Evolutionary conservation across 2,113 vertebrate genomes (phyloP).

Genomic region (Psittacus erithacus): DNA sequence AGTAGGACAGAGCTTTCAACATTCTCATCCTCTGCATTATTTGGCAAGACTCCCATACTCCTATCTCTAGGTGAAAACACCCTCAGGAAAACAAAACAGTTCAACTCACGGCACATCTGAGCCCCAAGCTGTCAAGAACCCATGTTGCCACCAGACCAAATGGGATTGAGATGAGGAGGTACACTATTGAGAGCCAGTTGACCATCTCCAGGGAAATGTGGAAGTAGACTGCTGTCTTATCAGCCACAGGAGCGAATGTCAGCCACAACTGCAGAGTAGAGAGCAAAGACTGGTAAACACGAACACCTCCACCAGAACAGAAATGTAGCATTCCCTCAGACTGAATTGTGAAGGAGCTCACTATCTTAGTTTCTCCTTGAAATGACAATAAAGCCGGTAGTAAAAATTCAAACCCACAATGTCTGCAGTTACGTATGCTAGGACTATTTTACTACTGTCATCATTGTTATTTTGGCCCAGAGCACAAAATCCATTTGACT

Average conservation of each 20-base stretch:
- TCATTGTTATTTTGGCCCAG: neutral
- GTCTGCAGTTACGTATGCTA: neutral
- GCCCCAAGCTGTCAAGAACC: slow-evolving; percentile 89
- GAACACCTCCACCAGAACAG: neutral
- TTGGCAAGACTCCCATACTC: neutral
- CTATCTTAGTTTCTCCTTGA: neutral
- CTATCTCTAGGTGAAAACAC: neutral
- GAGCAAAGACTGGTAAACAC: neutral
- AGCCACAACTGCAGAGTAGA: slow-evolving; percentile 85
- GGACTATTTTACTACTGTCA: neutral
- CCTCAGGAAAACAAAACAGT: neutral
- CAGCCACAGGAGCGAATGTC: slow-evolving; percentile 92
- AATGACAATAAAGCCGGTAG: neutral
- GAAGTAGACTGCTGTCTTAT: slow-evolving; percentile 78
- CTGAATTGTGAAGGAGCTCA: rapidly evolving
- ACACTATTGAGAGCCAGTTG: slow-evolving; percentile 90
- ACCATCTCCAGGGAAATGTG: slow-evolving; percentile 72
- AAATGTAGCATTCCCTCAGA: neutral
- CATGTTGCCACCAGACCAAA: slow-evolving; percentile 86
- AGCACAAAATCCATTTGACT: neutral
- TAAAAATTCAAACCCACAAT: neutral
- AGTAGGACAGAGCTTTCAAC: neutral
- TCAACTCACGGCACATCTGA: slow-evolving; percentile 83
- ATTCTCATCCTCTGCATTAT: neutral
- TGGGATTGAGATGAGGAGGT: slow-evolving; percentile 86